Evolutionary conservation across 2,797 vertebrate genomes (phyloP), one percentile per base, ranked within the genome.

Genomic region (Capromys pilorides): DNA sequence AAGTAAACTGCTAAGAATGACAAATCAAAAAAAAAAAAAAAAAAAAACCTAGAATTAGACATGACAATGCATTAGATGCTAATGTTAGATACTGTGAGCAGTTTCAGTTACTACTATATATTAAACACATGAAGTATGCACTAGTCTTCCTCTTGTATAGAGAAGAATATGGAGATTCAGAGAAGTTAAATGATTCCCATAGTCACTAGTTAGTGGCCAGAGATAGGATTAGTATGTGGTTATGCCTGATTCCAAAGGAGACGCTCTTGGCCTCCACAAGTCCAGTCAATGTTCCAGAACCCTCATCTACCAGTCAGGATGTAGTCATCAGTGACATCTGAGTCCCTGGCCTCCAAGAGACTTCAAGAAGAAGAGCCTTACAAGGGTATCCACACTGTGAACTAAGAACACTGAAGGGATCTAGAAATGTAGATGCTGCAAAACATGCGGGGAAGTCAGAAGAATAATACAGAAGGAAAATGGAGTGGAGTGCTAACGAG

Each of bases 201-300:
- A 36, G 19, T 66, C 84, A 57, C 83, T 80, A 86, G 59, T 26
- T 81, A 49, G 57, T 83, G 36, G 41, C 19, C 51, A 84, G 31
- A 73, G 62, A 2, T 45, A 77, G 26, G 54, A 28, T 86, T 88
- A 26, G 21, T 81, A 36, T 71, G 28, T 45, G 59, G 22, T 24
- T 95, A 90, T 92, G 45, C 90, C 67, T 54, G 36, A 33, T 81
- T 79, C 81, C 41, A 57, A 75, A 95, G 62, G 41, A 86, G 24
- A 62, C 41, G 31, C 31, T 54, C 26, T 86, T 80, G 69, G 41
- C 62, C 41, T 59, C 57, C 69, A 22, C 86, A 28, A 36, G 82
- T 57, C n/a, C 62, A 51, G 73, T 49, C 73, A 49, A 19, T 54
- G 21, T 88, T 78, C 80, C n/a, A n/a, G 77, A 77, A 36, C 51